Conservation (phyloP, 2,888 invertebrate genomes). For the Hydriomena furcata region DNA sequence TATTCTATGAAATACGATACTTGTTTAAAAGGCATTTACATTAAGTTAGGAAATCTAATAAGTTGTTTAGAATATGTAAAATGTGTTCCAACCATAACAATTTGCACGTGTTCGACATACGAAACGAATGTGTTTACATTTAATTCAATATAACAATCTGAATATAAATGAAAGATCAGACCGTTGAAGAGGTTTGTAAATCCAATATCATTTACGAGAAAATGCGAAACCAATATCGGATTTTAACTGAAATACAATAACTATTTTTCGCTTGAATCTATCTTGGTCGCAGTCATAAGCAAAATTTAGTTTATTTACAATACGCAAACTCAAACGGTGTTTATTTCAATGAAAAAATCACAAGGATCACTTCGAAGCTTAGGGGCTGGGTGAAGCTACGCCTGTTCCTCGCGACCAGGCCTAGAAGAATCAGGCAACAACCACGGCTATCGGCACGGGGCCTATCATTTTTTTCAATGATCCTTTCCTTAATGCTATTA, state of each 20-base stretch:
- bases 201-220: constrained; percentile 7
- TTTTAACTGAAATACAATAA: neutral
- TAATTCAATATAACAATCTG: constrained; percentile 21
- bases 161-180: constrained; percentile 19
- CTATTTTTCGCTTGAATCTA: neutral
- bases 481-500: too few species aligned
- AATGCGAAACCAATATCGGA: neutral
- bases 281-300: neutral
- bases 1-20: constrained; percentile 11
- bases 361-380: too few species aligned
- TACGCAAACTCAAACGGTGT: too few species aligned
- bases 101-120: constrained; percentile 40
- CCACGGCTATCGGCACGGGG: too few species aligned
- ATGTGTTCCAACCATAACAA: constrained; percentile 37
- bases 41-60: constrained; percentile 10
- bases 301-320: too few species aligned
- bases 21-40: constrained; percentile 24
- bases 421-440: too few species aligned
- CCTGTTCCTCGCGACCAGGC: too few species aligned
- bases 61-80: constrained; percentile 36
- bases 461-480: too few species aligned
- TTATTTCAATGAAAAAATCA: too few species aligned
- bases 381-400: too few species aligned
- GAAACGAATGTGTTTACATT: constrained; percentile 20
- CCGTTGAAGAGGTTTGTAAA: constrained; percentile 7